Conservation (phyloP, 2,888 invertebrate genomes). For the Microplitis deprimator region DNA sequence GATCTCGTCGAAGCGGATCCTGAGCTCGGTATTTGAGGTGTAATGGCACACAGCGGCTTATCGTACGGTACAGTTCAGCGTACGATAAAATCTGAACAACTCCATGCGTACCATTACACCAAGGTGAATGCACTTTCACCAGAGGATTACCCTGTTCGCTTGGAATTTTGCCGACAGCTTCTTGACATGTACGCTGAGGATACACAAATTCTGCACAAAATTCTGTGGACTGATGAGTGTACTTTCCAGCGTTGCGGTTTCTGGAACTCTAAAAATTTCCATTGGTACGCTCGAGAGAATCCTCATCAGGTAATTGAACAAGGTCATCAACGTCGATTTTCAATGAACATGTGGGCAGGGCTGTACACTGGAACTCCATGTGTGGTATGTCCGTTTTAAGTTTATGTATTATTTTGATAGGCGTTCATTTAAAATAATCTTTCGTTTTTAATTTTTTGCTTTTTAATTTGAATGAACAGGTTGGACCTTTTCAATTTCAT, state of each 20-base stretch:
- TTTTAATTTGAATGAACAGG: constrained; percentile 8
- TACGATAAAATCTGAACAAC: too few species aligned
- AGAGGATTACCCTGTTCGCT: background rate
- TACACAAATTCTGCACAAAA: background rate
- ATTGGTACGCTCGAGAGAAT: background rate
- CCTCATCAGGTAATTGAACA: constrained; percentile 11
- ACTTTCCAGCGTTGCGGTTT: constrained; percentile 4
- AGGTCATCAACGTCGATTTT: constrained; percentile 2
- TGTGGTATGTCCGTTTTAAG: constrained; percentile 4
- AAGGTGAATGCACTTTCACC: too few species aligned
- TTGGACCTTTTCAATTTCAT: constrained; percentile 27
- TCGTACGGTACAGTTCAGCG: too few species aligned
- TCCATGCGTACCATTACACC: too few species aligned
- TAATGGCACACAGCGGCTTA: too few species aligned
- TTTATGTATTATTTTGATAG: background rate
- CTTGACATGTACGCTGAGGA: background rate
- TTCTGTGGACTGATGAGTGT: constrained; percentile 16
- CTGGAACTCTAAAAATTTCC: constrained; percentile 2
- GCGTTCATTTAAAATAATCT: too few species aligned
- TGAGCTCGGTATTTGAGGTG: too few species aligned
- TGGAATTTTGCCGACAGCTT: constrained; percentile 14
- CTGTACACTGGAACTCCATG: background rate
- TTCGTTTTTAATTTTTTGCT: background rate
- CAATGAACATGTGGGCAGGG: constrained; percentile 8
- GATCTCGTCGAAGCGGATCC: too few species aligned